phyloP scores from a whole-genome alignment of 2,797 vertebrate species.

The Craterocephalus amniculus region DNA sequence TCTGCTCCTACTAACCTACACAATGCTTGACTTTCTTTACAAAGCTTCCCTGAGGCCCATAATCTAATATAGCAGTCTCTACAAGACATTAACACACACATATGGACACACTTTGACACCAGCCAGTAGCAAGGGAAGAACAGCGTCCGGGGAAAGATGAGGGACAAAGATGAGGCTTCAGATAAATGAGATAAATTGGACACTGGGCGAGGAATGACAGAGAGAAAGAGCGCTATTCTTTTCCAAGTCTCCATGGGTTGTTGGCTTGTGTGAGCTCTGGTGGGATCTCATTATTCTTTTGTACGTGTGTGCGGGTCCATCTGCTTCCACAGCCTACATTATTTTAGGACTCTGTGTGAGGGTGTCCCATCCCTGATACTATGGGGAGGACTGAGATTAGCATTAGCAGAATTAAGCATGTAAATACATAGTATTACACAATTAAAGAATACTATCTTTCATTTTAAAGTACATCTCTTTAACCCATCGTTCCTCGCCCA shows the following conservation, averaged over 20 bases:
- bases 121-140: conserved; percentile 37
- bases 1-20: conserved; percentile 45
- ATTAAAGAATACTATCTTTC: not conserved
- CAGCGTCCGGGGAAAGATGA: conserved; percentile 47
- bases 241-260: conserved; percentile 41
- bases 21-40: conserved; percentile 62
- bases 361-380: conserved; percentile 14
- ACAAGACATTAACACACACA: conserved; percentile 42
- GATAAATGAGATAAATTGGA: conserved; percentile 66
- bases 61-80: conserved; percentile 71
- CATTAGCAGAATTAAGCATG: not conserved
- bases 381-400: not conserved
- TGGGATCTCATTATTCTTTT: conserved; percentile 62
- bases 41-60: conserved; percentile 65
- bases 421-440: conserved; percentile 2
- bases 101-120: conserved; percentile 23
- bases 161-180: conserved; percentile 44
- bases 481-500: not conserved
- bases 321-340: conserved; percentile 45
- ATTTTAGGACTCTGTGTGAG: conserved; percentile 36
- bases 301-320: conserved; percentile 50
- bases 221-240: conserved; percentile 41
- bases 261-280: conserved; percentile 48
- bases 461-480: not conserved
- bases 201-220: conserved; percentile 43